These are phyloP conservation scores for Pluvianellus socialis DNA, from an alignment of 2,113 vertebrate genomes.

Conservation along the genomic window DNA sequence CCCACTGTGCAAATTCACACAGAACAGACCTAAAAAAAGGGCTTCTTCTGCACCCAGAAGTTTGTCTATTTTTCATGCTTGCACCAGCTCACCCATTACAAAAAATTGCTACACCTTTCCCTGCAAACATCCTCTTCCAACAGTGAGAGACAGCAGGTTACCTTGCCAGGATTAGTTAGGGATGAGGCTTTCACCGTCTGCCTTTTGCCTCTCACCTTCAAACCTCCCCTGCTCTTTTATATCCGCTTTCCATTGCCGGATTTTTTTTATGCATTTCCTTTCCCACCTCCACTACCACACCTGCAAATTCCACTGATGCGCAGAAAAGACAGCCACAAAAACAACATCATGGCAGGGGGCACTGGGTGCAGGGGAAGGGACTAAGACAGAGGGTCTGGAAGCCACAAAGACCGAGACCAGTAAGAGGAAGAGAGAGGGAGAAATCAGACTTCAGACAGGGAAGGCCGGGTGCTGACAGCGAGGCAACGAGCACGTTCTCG, in stretches of 20 bases:
- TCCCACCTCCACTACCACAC: not conserved
- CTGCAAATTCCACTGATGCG: not conserved
- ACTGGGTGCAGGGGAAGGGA: not conserved
- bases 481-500: not conserved
- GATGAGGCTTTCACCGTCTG: not conserved
- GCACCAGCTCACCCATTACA: not conserved
- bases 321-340: not conserved
- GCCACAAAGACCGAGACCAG: not conserved
- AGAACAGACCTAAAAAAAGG: not conserved
- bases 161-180: not conserved
- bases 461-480: accelerated
- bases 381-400: accelerated
- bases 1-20: not conserved
- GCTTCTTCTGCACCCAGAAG: not conserved
- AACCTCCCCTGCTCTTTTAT: not conserved
- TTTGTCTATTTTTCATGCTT: not conserved
- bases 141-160: not conserved
- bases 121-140: not conserved
- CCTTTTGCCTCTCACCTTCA: not conserved
- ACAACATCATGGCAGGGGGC: not conserved
- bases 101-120: not conserved
- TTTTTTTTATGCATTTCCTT: not conserved
- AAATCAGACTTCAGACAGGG: not conserved
- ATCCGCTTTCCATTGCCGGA: not conserved
- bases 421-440: not conserved